These are phyloP conservation scores for Tribolium castaneum DNA, from an alignment of 1,140 invertebrate genomes.

Conservation along the genomic window DNA sequence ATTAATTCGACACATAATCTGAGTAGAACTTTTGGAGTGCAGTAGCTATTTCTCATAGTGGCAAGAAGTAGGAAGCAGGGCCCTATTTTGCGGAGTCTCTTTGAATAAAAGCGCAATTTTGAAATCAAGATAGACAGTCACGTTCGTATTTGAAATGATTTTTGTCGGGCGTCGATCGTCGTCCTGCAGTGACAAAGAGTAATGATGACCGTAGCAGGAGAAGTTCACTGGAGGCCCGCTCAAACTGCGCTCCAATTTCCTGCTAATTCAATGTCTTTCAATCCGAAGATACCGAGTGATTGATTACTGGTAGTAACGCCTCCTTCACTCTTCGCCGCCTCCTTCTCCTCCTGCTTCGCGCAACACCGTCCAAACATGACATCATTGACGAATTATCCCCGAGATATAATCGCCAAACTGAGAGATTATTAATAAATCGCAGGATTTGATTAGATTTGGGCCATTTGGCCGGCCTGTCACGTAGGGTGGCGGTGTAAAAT, in stretches of 20 bases:
- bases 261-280: conserved; percentile 64
- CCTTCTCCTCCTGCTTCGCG: conserved; percentile 11
- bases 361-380: conserved; percentile 17
- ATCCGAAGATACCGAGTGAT: conserved; percentile 61
- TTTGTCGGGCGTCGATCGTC: conserved; percentile 17
- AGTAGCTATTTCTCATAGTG: no score
- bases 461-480: conserved; percentile 5
- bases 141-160: conserved; percentile 24
- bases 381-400: conserved; percentile 24
- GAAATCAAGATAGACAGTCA: background rate
- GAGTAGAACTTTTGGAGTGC: no score
- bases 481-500: background rate
- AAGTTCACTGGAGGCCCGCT: conserved; percentile 47
- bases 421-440: conserved; percentile 33
- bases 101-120: no score
- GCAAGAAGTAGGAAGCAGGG: no score
- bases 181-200: conserved; percentile 57
- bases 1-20: no score
- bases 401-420: conserved; percentile 11
- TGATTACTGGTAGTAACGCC: conserved; percentile 58
- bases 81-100: no score
- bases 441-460: conserved; percentile 20
- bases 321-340: conserved; percentile 31
- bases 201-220: conserved; percentile 52
- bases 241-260: conserved; percentile 61